Base-by-base conservation (phyloP, 2,797 vertebrate genomes). In the Triplophysa yarkandensis region DNA sequence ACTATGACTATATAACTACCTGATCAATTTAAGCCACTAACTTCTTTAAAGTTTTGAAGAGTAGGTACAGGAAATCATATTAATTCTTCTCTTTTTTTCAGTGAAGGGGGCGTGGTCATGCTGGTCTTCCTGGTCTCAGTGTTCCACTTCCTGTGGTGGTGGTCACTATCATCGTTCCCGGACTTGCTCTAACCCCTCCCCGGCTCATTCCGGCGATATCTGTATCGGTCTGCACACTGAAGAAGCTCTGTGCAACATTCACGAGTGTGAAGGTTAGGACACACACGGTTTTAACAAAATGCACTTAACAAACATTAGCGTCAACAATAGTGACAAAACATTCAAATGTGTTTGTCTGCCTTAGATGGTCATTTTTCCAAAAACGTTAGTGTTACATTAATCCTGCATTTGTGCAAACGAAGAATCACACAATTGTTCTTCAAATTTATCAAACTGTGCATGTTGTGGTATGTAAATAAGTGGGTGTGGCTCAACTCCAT, bases 41-140 rank as follows among this genome's bases (percentile, higher is more conserved):
- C n/a, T n/a, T n/a, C n/a, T n/a, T n/a, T n/a, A n/a, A n/a, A n/a
- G n/a, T 43, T 43, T 43, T 66, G 43, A 25, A 28, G 5, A 11
- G 27, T 43, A 23, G 11, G 23, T 27, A 28, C 4, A 16, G 25
- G 25, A 4, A 52, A 25, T 28, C 23, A 1, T 72, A 21, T 30
- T 36, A 39, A 39, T 21, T 34, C 2, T 0, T 1, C 6, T 50
- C 27, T 27, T 64, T 75, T 65, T 82, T 82, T 17, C 85, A 98
- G 97, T 97, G 88, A 93, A 93, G n/a, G 96, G 97, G 4, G 76
- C 90, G 27, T 98, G 97, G 97, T 94, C 96, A 0, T 98, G 97
- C 85, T 98, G 97, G 96, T 94, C 96, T 0, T 86, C 94, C 19
- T 98, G 97, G 96, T 95, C 97, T 0, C 93, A 94, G 68, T 98